These are phyloP conservation scores for Augochlorella aurata DNA, from an alignment of 2,888 invertebrate species.

Conservation along the genomic window DNA sequence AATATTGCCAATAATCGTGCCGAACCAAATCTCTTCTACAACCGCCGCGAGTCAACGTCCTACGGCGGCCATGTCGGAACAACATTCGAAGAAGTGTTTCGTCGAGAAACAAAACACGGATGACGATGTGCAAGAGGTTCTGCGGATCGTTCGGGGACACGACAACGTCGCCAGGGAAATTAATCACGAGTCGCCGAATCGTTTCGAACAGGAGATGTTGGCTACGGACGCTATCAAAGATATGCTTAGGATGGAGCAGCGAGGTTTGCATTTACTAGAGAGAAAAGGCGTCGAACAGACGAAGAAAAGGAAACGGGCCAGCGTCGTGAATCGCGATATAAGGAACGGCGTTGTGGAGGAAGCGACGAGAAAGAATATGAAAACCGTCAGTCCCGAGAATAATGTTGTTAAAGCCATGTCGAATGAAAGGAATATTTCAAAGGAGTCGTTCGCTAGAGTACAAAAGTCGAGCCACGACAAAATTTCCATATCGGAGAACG, in stretches of 20 bases:
- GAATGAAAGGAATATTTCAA: background rate
- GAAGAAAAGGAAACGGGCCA: background rate
- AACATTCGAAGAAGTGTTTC: background rate
- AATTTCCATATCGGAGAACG: constrained; percentile 5
- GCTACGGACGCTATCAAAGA: constrained; percentile 51
- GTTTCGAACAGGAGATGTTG: constrained; percentile 56
- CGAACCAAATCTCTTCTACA: background rate
- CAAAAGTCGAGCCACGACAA: background rate
- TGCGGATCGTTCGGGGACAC: constrained; percentile 44
- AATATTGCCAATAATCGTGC: constrained; percentile 21
- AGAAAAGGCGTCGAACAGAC: fast-evolving
- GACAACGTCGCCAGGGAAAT: constrained; percentile 4
- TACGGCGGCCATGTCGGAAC: background rate
- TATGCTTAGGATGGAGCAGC: constrained; percentile 25
- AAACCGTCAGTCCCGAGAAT: background rate
- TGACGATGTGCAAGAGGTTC: constrained; percentile 56
- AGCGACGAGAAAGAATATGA: background rate
- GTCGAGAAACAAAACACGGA: background rate
- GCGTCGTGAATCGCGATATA: background rate
- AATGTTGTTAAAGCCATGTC: background rate
- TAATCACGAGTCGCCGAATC: constrained; percentile 66
- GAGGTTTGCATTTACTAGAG: constrained; percentile 25
- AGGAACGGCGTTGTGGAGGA: background rate
- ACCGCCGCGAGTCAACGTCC: background rate
- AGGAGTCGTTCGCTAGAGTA: background rate